A percentile compares a stretch with the other conserved stretches of the same genome.
Conservation (phyloP, 2,113 vertebrate genomes). For the Nothoprocta pentlandii region DNA sequence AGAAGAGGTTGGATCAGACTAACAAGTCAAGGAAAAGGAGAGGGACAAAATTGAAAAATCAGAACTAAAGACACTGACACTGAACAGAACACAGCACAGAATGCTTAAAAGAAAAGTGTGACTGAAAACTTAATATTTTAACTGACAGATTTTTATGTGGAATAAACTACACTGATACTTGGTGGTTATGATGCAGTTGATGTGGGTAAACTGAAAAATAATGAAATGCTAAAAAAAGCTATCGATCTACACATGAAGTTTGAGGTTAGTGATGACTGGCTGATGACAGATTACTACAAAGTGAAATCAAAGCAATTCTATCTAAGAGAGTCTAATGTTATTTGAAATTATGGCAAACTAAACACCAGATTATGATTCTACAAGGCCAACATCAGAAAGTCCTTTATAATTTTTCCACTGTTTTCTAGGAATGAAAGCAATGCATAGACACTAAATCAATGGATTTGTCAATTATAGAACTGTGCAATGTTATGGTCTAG, state of each 20-base stretch:
- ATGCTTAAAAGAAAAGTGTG: slow-evolving; percentile 85
- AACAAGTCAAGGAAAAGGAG: slow-evolving; percentile 91
- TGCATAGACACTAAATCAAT: slow-evolving; percentile 38
- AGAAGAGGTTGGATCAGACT: slow-evolving; percentile 96
- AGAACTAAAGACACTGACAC: slow-evolving; percentile 87
- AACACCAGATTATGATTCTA: slow-evolving; percentile 56
- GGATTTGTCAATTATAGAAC: not conserved
- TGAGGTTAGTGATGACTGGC: slow-evolving; percentile 81
- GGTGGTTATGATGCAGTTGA: slow-evolving; percentile 73
- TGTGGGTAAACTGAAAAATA: slow-evolving; percentile 75
- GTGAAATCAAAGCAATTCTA: slow-evolving; percentile 63
- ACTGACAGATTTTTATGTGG: slow-evolving; percentile 75
- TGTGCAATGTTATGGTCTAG: slow-evolving; percentile 18
- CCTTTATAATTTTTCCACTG: not conserved
- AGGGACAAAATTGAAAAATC: slow-evolving; percentile 94
- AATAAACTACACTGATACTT: slow-evolving; percentile 77
- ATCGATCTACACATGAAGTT: slow-evolving; percentile 74
- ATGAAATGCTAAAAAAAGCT: slow-evolving; percentile 80
- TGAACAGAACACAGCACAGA: slow-evolving; percentile 85
- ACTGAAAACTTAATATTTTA: slow-evolving; percentile 78
- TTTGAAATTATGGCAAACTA: slow-evolving; percentile 64
- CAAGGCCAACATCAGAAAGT: slow-evolving; percentile 29
- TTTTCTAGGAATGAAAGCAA: slow-evolving; percentile 50
- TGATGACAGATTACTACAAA: slow-evolving; percentile 70
- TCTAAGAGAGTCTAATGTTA: slow-evolving; percentile 44